phyloP scores from a whole-genome alignment of 2,113 vertebrate genomes.

The Elephantulus edwardii region DNA sequence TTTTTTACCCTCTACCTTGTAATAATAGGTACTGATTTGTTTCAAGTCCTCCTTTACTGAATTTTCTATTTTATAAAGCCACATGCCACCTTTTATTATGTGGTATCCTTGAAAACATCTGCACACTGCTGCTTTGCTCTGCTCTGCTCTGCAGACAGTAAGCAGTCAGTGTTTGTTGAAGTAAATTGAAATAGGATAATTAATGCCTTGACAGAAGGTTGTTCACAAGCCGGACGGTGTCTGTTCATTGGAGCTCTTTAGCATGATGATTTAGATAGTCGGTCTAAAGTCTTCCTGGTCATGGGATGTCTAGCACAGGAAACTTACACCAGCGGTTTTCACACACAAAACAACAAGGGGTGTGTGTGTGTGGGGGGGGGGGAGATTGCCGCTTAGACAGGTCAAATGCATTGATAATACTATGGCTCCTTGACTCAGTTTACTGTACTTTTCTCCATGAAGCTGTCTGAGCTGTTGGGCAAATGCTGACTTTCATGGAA shows the following conservation, averaged over 20 bases:
- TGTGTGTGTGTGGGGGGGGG: no score
- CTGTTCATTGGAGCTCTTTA: conserved; percentile 31
- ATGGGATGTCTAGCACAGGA: background rate
- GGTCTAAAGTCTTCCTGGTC: background rate
- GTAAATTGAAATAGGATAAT: conserved; percentile 31
- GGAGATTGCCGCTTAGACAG: background rate
- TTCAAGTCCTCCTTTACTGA: background rate
- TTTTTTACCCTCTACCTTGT: conserved; percentile 22
- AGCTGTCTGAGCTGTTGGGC: background rate
- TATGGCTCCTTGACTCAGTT: background rate
- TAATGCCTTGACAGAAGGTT: conserved; percentile 24
- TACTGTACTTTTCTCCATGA: background rate
- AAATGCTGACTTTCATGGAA: background rate
- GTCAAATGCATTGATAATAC: background rate
- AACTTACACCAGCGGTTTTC: background rate
- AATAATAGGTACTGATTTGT: background rate
- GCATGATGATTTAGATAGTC: conserved; percentile 3
- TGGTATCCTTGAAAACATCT: background rate
- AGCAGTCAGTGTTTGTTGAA: conserved; percentile 37
- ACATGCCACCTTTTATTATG: background rate
- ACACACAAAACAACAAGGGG: no score
- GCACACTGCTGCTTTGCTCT: no score
- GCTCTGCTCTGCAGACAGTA: background rate
- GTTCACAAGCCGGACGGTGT: background rate
- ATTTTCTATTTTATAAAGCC: background rate